Evolutionary conservation across 2,113 vertebrate species (phyloP).

Genomic region (Calidris pugnax): DNA sequence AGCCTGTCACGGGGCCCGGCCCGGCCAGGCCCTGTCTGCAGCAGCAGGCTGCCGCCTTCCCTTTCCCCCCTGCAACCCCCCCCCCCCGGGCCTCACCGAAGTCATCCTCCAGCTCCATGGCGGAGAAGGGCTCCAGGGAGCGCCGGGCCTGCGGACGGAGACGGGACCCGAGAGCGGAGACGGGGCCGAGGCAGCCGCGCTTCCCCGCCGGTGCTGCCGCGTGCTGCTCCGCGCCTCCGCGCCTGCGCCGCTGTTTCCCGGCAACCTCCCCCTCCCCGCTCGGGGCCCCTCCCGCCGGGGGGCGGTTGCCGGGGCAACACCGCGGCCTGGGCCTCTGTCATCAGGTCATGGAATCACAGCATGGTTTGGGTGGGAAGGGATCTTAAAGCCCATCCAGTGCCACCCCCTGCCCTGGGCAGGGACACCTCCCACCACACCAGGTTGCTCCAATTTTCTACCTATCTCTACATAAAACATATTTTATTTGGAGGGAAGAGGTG

Average conservation of each 20-base stretch:
- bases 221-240: not conserved
- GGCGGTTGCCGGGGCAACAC: not conserved
- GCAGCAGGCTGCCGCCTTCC: fast-evolving
- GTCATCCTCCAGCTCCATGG: slow-evolving; percentile 18
- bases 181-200: fast-evolving
- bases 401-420: no score
- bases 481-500: no score
- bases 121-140: fast-evolving
- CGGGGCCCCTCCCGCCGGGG: not conserved
- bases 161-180: no score
- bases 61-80: not conserved
- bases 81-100: not conserved
- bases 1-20: fast-evolving
- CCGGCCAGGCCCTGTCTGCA: not conserved
- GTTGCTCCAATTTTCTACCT: no score
- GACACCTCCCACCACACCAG: no score
- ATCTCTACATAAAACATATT: no score
- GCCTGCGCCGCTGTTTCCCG: not conserved
- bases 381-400: no score
- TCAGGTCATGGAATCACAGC: no score
- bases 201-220: fast-evolving
- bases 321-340: fast-evolving
- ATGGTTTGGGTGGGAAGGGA: no score
- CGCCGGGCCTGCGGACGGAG: fast-evolving
- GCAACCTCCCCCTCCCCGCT: not conserved